Evolutionary conservation across 2,113 vertebrate species (phyloP).

Genomic region (Pimephales promelas): DNA sequence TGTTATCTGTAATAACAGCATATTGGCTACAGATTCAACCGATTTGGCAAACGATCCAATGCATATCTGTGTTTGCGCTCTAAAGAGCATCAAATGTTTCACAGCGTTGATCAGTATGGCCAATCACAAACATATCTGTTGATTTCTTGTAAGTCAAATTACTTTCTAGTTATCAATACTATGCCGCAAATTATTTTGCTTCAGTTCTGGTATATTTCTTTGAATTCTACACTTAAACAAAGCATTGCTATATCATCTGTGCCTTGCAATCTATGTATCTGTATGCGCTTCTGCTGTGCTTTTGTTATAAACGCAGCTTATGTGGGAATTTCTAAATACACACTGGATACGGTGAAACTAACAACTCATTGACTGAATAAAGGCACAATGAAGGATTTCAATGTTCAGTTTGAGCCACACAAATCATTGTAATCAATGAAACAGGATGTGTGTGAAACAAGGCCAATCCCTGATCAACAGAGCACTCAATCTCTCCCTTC

Average conservation of each 20-base stretch:
- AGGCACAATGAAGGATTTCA: conserved; percentile 13
- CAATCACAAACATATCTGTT: too few relatives aligned
- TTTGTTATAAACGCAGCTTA: too few relatives aligned
- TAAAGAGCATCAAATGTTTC: too few relatives aligned
- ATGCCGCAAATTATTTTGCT: neutral
- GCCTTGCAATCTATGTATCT: too few relatives aligned
- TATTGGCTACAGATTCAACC: too few relatives aligned
- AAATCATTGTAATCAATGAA: conserved; percentile 24
- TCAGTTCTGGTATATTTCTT: neutral
- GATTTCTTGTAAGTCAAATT: neutral
- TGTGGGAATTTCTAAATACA: neutral
- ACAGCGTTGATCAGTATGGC: too few relatives aligned
- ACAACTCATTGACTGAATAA: neutral
- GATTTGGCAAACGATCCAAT: too few relatives aligned
- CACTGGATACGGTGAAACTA: neutral
- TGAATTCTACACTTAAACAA: neutral
- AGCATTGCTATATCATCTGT: neutral
- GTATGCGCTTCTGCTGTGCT: too few relatives aligned
- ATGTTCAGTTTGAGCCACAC: conserved; percentile 2
- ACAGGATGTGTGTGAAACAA: conserved; percentile 35
- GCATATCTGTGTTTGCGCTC: too few relatives aligned
- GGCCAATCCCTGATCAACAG: conserved; percentile 3
- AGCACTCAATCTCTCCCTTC: neutral
- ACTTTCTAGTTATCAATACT: neutral
- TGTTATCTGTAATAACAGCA: too few relatives aligned